Conservation (phyloP, 2,888 invertebrate genomes). For the Drosophila neotestacea region DNA sequence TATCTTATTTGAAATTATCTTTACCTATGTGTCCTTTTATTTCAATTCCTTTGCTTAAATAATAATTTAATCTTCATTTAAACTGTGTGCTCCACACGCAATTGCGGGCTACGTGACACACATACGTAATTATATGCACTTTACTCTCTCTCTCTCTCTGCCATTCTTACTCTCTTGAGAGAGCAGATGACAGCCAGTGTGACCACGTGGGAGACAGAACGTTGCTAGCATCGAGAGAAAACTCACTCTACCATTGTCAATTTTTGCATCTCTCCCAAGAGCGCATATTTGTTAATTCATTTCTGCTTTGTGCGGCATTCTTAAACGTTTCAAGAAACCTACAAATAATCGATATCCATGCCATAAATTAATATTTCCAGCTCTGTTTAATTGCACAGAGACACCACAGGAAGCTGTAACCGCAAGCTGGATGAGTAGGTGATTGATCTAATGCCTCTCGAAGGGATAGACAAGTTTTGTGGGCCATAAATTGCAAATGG, state of each 20-base stretch:
- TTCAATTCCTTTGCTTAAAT: slow-evolving; percentile 15
- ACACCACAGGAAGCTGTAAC: neutral
- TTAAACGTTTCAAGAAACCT: slow-evolving; percentile 3
- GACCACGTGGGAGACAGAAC: slow-evolving; percentile 13
- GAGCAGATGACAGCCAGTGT: slow-evolving; percentile 9
- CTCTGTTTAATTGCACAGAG: neutral
- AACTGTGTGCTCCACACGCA: slow-evolving; percentile 11
- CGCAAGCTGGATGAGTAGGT: slow-evolving; percentile 4
- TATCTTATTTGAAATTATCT: neutral
- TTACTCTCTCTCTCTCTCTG: slow-evolving; percentile 1
- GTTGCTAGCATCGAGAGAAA: neutral
- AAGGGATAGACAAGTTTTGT: slow-evolving; percentile 24
- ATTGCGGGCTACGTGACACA: slow-evolving; percentile 26
- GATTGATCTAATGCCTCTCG: slow-evolving; percentile 44
- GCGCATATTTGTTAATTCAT: neutral
- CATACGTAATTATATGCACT: slow-evolving; percentile 11
- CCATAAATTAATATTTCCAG: neutral
- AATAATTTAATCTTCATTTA: slow-evolving; percentile 21
- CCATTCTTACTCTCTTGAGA: slow-evolving; percentile 9
- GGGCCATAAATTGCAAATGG: slow-evolving; percentile 60
- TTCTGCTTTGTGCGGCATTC: slow-evolving; percentile 9
- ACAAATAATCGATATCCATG: neutral
- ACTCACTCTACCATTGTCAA: neutral
- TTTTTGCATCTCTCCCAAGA: neutral
- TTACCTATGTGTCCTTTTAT: neutral